Evolutionary conservation across 2,797 vertebrate genomes (phyloP), one percentile per base, ranked within the genome.

Genomic region (Manis crassicaudata): DNA sequence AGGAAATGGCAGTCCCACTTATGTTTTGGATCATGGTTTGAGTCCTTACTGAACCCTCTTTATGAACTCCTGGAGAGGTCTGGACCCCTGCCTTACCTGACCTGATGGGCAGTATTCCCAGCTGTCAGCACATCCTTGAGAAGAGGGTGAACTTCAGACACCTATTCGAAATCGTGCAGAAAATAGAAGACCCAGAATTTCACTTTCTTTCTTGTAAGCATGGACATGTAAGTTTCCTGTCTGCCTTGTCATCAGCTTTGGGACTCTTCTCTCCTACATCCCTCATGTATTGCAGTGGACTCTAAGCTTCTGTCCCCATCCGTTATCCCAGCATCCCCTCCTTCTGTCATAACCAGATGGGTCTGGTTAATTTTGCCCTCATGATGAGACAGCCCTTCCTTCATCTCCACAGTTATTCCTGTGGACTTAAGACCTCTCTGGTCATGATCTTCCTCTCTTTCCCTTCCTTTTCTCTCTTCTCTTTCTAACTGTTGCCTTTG

Each of bases 11-110:
- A 97, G 9, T 68, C 52, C 94, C 91, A 52, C 94, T 97, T 97
- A 65, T 97, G 95, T 96, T 68, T 40, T 37, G 97, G 95, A 75
- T 93, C 72, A 13, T 94, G 97, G 95, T 95, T 91, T 95, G 95
- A 98, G 92, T 96, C 81, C 96, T 98, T 94, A 75, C 93, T 97
- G 92, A 96, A 97, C 93, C 58, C 58, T 0, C 6, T 97, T 97
- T 97, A 86, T 97, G 97, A 85, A 97, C 98, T 97, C 96, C 96
- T 95, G 82, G 52, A 96, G 95, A 98, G 97, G 92, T 95, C 93
- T 95, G 97, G 97, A 94, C 96, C 93, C 97, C 95, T 96, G 89
- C 94, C 95, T 90, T 96, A 87, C 89, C 87, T 97, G 96, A 97
- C 98, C 97, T 92, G 50, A 43, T 95, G 96, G 97, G 6, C 95